Evolutionary conservation across 2,797 vertebrate genomes (phyloP), one percentile per base, ranked within the genome.

Genomic region (Myripristis murdjan): DNA sequence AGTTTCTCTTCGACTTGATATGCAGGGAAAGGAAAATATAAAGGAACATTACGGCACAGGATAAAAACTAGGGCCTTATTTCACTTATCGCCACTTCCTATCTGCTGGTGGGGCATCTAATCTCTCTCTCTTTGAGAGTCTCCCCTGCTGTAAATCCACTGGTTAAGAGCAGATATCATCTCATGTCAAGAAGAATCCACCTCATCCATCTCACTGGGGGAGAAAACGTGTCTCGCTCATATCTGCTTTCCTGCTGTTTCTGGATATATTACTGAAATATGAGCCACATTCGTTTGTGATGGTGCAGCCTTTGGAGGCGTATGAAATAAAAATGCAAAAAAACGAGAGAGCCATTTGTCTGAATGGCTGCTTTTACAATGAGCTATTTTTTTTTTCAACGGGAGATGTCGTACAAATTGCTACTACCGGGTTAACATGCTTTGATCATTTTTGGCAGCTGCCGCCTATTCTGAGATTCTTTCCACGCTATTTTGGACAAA

Each of bases 141-240:
- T 64, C 33, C 65, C 47, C 61, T 14, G 81, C 70, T 81, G 80
- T 64, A 85, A 80, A 86, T 79, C 86, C 68, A 83, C 75, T 79
- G 74, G 66, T 82, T 64, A 71, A 49, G 57, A 65, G 70, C 70
- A 79, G 88, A 90, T 88, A 82, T 35, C 64, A 77, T 87, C 81
- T 83, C 71, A 77, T 80, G 77, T 75, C 66, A 74, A 78, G 77
- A 82, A 86, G 72, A 89, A 87, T 77, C 58, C 73, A 63, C 68
- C 62, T 83, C 81, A 83, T 84, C 82, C 75, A 85, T 90, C 79
- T 92, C 67, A 15, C 59, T 12, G 51, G 68, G 73, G 72, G 58
- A 81, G 72, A 84, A 74, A 70, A 71, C 57, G 64, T 61, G 74
- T 66, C 76, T 81, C 66, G 22, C 75, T 86, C 64, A 56, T 59